Evolutionary conservation across 1,140 invertebrate species (phyloP).

Genomic region (Meloidogyne hapla): DNA sequence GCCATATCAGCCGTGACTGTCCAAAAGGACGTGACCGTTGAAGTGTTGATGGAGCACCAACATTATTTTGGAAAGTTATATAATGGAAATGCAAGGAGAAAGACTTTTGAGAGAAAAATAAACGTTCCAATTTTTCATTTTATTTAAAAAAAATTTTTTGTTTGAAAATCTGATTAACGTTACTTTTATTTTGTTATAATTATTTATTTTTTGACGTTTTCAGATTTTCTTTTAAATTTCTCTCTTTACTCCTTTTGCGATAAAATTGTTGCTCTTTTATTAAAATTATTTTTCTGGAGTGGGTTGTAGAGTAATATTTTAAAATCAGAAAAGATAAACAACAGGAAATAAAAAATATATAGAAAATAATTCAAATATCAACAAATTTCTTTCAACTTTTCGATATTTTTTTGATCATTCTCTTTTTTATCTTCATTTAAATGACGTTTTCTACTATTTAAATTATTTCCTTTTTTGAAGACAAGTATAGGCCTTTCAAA

Average conservation of each 20-base stretch:
- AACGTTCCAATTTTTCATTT: background rate
- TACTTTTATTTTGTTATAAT: background rate
- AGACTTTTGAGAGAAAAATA: background rate
- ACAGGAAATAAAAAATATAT: no score
- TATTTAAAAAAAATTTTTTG: background rate
- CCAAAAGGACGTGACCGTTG: slow-evolving; percentile 2
- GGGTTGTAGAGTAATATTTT: no score
- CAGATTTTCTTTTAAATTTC: background rate
- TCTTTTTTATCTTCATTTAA: background rate
- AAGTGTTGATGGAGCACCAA: background rate
- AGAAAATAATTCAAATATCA: no score
- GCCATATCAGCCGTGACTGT: slow-evolving; percentile 28
- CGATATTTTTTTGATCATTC: background rate
- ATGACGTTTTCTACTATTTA: background rate
- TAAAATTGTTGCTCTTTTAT: background rate
- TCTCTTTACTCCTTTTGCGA: background rate
- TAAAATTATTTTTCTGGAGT: background rate
- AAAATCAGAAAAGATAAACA: no score
- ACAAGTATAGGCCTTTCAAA: slow-evolving; percentile 20
- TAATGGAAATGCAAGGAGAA: background rate
- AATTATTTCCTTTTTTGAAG: slow-evolving; percentile 8
- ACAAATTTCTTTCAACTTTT: background rate
- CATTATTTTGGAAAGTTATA: background rate
- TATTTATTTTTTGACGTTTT: background rate
- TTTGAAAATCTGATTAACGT: background rate